phyloP scores from a whole-genome alignment of 2,888 invertebrate genomes.

The Leptothorax acervorum region DNA sequence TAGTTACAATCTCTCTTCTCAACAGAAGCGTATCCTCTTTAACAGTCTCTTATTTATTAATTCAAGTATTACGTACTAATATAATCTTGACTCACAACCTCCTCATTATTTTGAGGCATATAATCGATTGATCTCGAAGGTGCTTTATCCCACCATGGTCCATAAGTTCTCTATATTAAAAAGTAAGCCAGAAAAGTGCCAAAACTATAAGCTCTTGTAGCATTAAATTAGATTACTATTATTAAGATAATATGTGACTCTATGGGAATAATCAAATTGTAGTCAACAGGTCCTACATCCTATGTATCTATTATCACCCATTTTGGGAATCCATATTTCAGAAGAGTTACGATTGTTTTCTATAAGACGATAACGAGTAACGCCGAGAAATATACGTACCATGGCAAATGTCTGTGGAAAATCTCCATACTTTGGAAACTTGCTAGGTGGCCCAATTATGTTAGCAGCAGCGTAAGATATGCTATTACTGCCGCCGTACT shows the following conservation, averaged over 20 bases:
- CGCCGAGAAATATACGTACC: slow-evolving; percentile 87
- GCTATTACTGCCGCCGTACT: slow-evolving; percentile 95
- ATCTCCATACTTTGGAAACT: slow-evolving; percentile 96
- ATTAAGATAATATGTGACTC: not conserved
- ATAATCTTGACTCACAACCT: slow-evolving; percentile 92
- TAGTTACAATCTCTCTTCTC: not conserved
- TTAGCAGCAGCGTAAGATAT: slow-evolving; percentile 96
- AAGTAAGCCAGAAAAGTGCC: not conserved
- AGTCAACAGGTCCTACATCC: not conserved
- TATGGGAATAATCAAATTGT: not conserved
- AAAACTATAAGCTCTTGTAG: not conserved
- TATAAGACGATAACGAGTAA: not conserved
- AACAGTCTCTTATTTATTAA: not conserved
- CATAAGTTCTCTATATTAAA: slow-evolving; percentile 91
- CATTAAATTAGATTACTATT: not conserved
- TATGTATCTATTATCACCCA: not conserved
- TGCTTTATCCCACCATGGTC: slow-evolving; percentile 94
- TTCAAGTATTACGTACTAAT: slow-evolving; percentile 88
- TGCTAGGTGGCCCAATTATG: slow-evolving; percentile 93
- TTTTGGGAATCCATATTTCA: not conserved
- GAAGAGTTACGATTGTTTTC: not conserved
- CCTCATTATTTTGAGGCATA: slow-evolving; percentile 90
- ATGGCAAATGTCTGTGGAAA: slow-evolving; percentile 96
- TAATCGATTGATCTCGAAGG: slow-evolving; percentile 90
- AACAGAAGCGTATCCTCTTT: not conserved